Base-by-base conservation (phyloP, 1,140 invertebrate species). In the Magallana gigas region DNA sequence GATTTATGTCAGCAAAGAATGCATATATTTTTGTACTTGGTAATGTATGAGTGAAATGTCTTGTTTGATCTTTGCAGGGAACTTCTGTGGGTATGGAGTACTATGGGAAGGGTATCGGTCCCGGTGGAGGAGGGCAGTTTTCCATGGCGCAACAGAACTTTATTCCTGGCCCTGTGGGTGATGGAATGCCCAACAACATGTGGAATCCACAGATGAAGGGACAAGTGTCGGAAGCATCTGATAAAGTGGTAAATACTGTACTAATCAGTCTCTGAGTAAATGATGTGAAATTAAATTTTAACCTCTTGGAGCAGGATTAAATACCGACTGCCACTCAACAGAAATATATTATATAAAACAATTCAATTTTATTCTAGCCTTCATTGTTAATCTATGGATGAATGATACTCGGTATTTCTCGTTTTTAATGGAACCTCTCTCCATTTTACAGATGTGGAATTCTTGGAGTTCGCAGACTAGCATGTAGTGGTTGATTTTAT, bases 381-480 rank as follows among this genome's bases (percentile, higher is more conserved):
- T 48, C 5, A 0, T 48, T 48, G 36, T 48, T 2, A 48, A 48
- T 48, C 1, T 48, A 5, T 48, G 36, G 2, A 48, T 48, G 36
- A 48, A 48, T 48, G 36, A 48, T 48, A 48, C 36, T 48, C 3
- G 36, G 36, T 48, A 48, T 48, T 48, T 48, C 36, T 48, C 36
- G 36, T 48, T 48, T 16, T 57, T 64, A 7, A 29, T 85, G 9
- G 29, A 36, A 23, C 29, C 36, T 8, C 3, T 85, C 48, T 84
- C 83, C 80, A 59, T 12, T 57, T 87, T 87, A 23, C 85, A 90
- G 88, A 88, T 88, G 86, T 90, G 90, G 90, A 90, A 88, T 84
- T 89, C 88, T 9, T 90, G 90, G 90, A 90, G 87, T 81, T 88
- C 88, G 62, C 87, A 89, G 56, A 87, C 85, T 60, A 89, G 85